Evolutionary conservation across 1,140 invertebrate species (phyloP).

Genomic region (Lasaia peninsularis): DNA sequence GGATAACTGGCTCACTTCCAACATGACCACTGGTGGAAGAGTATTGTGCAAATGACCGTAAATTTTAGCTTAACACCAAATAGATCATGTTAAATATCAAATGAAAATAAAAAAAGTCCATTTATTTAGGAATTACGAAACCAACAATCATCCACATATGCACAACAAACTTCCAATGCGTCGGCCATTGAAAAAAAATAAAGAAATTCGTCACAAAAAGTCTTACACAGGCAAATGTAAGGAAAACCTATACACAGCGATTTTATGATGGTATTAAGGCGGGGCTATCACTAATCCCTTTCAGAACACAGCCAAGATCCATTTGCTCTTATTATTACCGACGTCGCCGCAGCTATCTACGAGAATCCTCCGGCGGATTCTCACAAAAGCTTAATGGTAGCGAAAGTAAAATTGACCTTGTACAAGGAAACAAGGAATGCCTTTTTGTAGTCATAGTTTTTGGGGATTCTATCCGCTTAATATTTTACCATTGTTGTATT

Average conservation of each 20-base stretch:
- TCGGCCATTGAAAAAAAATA: too few species aligned
- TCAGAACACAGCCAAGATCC: slow-evolving; percentile 8
- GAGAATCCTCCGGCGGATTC: neutral
- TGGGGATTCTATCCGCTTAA: slow-evolving; percentile 2
- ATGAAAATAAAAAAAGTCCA: too few species aligned
- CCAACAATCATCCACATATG: too few species aligned
- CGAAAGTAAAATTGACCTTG: slow-evolving; percentile 11
- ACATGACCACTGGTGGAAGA: too few species aligned
- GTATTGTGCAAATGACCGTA: too few species aligned
- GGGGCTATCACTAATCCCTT: slow-evolving; percentile 3
- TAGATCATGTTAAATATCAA: too few species aligned
- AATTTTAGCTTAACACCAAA: too few species aligned
- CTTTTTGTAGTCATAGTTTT: slow-evolving; percentile 3
- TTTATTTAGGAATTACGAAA: too few species aligned
- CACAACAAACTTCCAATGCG: too few species aligned
- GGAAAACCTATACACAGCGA: neutral
- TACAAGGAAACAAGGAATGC: slow-evolving; percentile 10
- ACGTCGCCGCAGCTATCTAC: slow-evolving; percentile 3
- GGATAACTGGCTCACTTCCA: too few species aligned
- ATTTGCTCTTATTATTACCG: slow-evolving; percentile 8
- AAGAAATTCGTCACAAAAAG: too few species aligned
- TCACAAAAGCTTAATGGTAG: slow-evolving; percentile 7
- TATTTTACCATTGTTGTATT: too few species aligned
- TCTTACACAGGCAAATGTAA: neutral
- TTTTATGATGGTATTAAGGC: neutral